Percentiles rank a stretch among this genome's conserved stretches.
Evolutionary conservation across 2,113 vertebrate species (phyloP).

Genomic region (Odontesthes bonariensis): DNA sequence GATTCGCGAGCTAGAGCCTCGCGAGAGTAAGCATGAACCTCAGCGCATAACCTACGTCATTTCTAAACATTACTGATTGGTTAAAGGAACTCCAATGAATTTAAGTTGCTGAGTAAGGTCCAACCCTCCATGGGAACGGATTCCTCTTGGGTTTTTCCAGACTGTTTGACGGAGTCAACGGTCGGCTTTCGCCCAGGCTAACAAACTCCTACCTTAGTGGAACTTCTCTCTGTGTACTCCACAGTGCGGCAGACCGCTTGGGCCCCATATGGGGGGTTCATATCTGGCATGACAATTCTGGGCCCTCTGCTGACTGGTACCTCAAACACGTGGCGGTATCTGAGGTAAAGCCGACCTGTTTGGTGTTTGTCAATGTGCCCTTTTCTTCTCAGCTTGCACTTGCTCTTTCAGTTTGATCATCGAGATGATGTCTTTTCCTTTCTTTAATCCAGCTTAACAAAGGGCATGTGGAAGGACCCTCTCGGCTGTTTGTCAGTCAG

Average conservation of each 20-base stretch:
- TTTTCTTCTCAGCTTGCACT: background rate
- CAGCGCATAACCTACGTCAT: too few relatives aligned
- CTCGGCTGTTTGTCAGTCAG: conserved; percentile 83
- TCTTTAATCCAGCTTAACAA: conserved; percentile 50
- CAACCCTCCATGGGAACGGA: too few relatives aligned
- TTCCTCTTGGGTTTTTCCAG: too few relatives aligned
- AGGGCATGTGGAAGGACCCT: conserved; percentile 36
- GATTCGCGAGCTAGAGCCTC: too few relatives aligned
- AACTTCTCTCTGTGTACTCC: background rate
- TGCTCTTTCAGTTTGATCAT: background rate
- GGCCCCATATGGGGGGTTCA: conserved; percentile 82
- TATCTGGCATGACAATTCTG: conserved; percentile 87
- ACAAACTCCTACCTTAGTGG: background rate
- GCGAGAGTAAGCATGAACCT: too few relatives aligned
- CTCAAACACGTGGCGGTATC: conserved; percentile 82
- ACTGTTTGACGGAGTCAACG: too few relatives aligned
- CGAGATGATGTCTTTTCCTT: background rate
- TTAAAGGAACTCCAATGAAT: too few relatives aligned
- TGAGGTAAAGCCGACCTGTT: conserved; percentile 52
- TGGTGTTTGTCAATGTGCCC: background rate
- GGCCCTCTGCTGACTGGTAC: conserved; percentile 82
- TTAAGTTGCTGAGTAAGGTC: too few relatives aligned
- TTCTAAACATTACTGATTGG: too few relatives aligned
- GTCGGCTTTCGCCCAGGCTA: too few relatives aligned
- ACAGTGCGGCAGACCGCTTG: conserved; percentile 80